Evolutionary conservation across 92 coral and sea anemone genomes (phyloP), one percentile per base, ranked within the genome.

Genomic region (Zoanthus sansibaricus): DNA sequence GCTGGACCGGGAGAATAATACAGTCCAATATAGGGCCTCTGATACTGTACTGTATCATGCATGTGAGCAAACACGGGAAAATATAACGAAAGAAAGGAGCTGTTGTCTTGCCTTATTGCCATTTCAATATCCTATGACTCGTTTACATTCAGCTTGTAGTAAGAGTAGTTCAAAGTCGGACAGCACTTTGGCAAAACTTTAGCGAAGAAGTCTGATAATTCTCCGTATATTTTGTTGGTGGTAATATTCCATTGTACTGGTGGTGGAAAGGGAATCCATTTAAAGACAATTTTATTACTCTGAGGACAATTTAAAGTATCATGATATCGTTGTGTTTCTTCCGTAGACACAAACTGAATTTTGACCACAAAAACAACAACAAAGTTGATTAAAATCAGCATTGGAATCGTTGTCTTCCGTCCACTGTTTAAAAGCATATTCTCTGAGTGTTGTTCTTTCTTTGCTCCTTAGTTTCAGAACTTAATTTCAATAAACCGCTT

Each of bases 1-100:
- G 78, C 78, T 46, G 78, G 78, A 18, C 78, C 78, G 56, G 78
- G 78, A 15, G 78, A 74, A 45, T 74, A 12, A 48, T 74, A 74
- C 25, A 74, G 7, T 7, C 78, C 78, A 32, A 78, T 33, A 8
- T 32, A 78, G 13, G 83, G 83, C 64, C 83, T 58, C 15, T 78
- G 83, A 7, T 78, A 78, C 54, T 78, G 83, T 31, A 37, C 71
- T 37, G 13, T 58, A 2, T 59, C 70, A 12, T 37, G 17, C 15
- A 5, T 58, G 70, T 33, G 71, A 45, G 83, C 68, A 56, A 78
- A 33, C 14, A 78, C 83, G 17, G 83, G 83, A 46, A 78, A 78
- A 59, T 59, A 78, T 42, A 78, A 49, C 14, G 83, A 78, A 59
- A 55, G 83, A 45, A 3, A 30, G 52, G 72, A n/a, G 3, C 83